Conservation (phyloP, 2,797 vertebrate species). For the Siniperca undulata region DNA sequence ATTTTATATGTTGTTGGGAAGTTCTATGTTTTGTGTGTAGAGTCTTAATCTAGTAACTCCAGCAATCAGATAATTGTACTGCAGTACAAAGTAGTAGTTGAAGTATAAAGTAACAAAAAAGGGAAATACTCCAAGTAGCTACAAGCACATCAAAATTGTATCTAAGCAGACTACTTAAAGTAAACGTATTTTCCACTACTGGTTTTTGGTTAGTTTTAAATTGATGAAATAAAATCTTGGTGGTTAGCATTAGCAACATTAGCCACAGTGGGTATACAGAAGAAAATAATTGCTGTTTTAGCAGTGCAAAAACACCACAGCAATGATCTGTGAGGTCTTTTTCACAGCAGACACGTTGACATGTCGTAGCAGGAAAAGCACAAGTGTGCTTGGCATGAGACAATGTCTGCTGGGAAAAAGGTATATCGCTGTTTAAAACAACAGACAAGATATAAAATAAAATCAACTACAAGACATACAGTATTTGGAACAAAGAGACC, state of each 20-base stretch:
- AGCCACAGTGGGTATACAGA: not conserved
- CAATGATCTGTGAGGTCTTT: not conserved
- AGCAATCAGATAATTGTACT: not conserved
- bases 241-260: not conserved
- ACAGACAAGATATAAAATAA: not conserved
- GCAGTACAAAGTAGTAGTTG: not conserved
- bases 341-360: not conserved
- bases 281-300: not conserved
- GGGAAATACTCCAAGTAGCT: not conserved
- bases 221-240: not conserved
- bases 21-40: not conserved
- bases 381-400: not conserved
- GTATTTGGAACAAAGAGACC: conserved; percentile 18
- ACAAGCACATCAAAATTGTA: not conserved
- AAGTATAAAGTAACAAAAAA: not conserved
- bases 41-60: too few relatives aligned
- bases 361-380: not conserved
- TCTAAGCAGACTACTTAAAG: not conserved
- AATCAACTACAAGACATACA: not conserved
- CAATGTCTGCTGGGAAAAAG: conserved; percentile 5
- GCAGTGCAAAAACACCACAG: not conserved
- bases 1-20: not conserved
- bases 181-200: not conserved
- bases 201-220: not conserved
- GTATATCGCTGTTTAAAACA: not conserved